phyloP scores from a whole-genome alignment of 2,888 invertebrate species.

The Tetragonisca angustula region DNA sequence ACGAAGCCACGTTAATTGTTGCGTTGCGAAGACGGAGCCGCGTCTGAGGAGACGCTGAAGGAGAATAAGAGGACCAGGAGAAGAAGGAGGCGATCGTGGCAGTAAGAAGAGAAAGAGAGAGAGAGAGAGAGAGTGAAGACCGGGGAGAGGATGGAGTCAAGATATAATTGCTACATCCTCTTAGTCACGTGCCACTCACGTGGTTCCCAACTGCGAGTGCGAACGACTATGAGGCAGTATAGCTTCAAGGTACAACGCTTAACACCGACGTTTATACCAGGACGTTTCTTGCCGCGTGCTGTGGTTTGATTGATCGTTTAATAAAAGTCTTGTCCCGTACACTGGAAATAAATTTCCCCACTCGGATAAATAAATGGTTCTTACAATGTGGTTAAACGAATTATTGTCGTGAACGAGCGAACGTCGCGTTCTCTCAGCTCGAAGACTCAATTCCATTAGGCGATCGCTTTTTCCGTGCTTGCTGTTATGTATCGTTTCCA shows the following conservation, averaged over 20 bases:
- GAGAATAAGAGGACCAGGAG: constrained; percentile 56
- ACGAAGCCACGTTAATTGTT: constrained; percentile 78
- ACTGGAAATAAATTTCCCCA: constrained; percentile 46
- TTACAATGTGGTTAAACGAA: constrained; percentile 41
- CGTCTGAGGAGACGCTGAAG: constrained; percentile 54
- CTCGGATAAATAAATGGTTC: constrained; percentile 42
- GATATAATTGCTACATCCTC: constrained; percentile 81
- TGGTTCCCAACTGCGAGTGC: constrained; percentile 78
- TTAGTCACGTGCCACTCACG: constrained; percentile 81
- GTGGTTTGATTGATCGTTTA: constrained; percentile 62
- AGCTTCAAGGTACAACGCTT: constrained; percentile 58
- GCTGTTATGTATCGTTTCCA: not conserved
- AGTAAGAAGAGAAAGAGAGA: constrained; percentile 31
- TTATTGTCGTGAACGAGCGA: constrained; percentile 23
- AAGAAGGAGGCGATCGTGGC: constrained; percentile 55
- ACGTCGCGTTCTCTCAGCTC: not conserved
- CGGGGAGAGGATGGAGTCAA: constrained; percentile 73
- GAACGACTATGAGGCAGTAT: constrained; percentile 63
- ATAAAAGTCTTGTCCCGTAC: constrained; percentile 45
- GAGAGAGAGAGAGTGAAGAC: constrained; percentile 49
- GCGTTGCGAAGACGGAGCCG: constrained; percentile 71
- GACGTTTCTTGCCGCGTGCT: constrained; percentile 55
- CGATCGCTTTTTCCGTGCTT: constrained; percentile 26
- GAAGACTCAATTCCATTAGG: constrained; percentile 44
- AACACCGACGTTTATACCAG: constrained; percentile 62